phyloP scores from a whole-genome alignment of 2,113 vertebrate genomes.

The Hippoglossus stenolepis region DNA sequence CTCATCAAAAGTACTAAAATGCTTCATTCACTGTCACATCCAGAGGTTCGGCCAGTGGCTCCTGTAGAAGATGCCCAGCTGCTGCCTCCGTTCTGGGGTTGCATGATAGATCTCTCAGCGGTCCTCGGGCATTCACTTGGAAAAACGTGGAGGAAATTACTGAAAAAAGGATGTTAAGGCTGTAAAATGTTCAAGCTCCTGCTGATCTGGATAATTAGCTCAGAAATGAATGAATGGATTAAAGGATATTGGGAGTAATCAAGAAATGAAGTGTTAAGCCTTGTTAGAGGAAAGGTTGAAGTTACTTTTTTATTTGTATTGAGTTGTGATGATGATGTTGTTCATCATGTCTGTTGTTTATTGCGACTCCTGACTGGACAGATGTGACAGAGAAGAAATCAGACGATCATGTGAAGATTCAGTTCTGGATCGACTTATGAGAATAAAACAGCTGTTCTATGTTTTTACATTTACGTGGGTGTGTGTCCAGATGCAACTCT shows the following conservation, averaged over 20 bases:
- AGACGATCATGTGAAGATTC: too few relatives aligned
- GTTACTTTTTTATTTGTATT: too few relatives aligned
- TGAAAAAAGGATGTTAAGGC: not conserved
- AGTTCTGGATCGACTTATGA: too few relatives aligned
- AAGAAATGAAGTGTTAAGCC: not conserved
- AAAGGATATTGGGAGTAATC: too few relatives aligned
- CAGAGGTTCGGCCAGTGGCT: not conserved
- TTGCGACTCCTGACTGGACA: too few relatives aligned
- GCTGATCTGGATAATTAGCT: conserved; percentile 2
- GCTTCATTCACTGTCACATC: not conserved
- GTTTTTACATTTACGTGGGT: too few relatives aligned
- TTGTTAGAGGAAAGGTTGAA: too few relatives aligned
- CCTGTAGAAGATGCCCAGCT: not conserved
- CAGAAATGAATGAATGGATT: conserved; percentile 11
- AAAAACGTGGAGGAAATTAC: conserved; percentile 18
- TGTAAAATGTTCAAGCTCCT: not conserved
- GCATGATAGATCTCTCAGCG: not conserved
- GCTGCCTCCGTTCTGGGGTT: not conserved
- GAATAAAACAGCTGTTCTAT: too few relatives aligned
- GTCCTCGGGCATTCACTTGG: conserved; percentile 2
- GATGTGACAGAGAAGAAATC: too few relatives aligned
- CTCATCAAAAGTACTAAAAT: not conserved
- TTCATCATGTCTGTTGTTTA: too few relatives aligned
- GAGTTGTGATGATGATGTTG: too few relatives aligned
- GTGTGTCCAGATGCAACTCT: too few relatives aligned